phyloP scores from a whole-genome alignment of 2,113 vertebrate genomes.

The Micromys minutus region DNA sequence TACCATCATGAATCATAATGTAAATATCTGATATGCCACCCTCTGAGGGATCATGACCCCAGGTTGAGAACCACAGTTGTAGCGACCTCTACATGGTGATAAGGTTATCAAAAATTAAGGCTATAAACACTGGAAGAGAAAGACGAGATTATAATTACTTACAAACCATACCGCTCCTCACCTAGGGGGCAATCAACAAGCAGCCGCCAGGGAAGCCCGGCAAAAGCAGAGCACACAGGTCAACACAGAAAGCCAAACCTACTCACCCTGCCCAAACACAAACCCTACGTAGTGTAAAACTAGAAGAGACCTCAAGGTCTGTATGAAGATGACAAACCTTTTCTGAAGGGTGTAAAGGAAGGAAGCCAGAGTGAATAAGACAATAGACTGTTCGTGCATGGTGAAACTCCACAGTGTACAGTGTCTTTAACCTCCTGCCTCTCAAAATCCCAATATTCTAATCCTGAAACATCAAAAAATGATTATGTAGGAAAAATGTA shows the following conservation, averaged over 20 bases:
- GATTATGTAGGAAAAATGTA: not conserved
- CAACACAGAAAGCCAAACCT: conserved; percentile 63
- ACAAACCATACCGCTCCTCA: conserved; percentile 28
- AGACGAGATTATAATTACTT: not conserved
- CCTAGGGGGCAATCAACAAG: conserved; percentile 7
- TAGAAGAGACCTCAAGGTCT: conserved; percentile 55
- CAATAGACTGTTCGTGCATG: conserved; percentile 46
- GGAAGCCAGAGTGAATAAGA: conserved; percentile 39
- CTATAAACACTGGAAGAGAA: not conserved
- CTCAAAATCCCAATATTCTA: not conserved
- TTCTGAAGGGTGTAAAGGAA: conserved; percentile 54
- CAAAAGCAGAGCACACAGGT: conserved; percentile 18
- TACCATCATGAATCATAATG: not conserved
- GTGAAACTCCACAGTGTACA: not conserved
- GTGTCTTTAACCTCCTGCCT: not conserved
- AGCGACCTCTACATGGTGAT: not conserved
- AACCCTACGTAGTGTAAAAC: conserved; percentile 41
- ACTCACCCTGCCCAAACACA: conserved; percentile 36
- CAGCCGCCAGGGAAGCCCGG: not conserved
- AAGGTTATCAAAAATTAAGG: not conserved
- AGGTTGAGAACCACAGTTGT: not conserved
- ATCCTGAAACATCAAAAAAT: conserved; percentile 22
- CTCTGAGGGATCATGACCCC: not conserved
- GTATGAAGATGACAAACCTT: conserved; percentile 66
- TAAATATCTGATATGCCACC: not conserved